phyloP scores from a whole-genome alignment of 2,113 vertebrate genomes.

The Vombatus ursinus region DNA sequence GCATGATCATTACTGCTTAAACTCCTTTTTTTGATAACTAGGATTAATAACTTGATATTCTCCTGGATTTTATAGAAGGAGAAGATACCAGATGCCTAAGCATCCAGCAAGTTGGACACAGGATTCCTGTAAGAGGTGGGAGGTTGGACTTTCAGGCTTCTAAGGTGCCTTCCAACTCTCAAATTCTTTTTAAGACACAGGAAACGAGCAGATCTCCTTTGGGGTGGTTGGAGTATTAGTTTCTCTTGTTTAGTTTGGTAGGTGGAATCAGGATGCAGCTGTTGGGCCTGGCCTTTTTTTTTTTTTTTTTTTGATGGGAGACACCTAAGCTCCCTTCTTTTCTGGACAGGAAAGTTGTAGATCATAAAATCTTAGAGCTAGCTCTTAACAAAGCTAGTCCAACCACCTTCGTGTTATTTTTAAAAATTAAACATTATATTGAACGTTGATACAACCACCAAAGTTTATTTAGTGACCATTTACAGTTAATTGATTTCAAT shows the following conservation, averaged over 20 bases:
- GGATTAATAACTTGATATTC: neutral
- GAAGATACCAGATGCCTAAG: neutral
- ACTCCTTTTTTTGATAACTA: neutral
- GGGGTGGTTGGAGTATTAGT: neutral
- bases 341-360: neutral
- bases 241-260: conserved; percentile 13
- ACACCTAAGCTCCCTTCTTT: neutral
- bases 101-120: neutral
- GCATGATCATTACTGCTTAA: neutral
- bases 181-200: conserved; percentile 20
- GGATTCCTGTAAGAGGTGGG: neutral
- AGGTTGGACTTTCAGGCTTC: neutral
- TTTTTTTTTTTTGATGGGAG: neutral
- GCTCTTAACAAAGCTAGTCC: neutral
- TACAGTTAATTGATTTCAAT: neutral
- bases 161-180: neutral
- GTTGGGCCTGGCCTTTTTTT: neutral
- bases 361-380: neutral
- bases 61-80: neutral
- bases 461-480: neutral
- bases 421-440: neutral
- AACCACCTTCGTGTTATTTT: neutral
- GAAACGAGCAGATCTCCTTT: conserved; percentile 22
- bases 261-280: conserved; percentile 63
- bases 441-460: neutral